Evolutionary conservation across 2,888 invertebrate species (phyloP).

Genomic region (Phania funesta): DNA sequence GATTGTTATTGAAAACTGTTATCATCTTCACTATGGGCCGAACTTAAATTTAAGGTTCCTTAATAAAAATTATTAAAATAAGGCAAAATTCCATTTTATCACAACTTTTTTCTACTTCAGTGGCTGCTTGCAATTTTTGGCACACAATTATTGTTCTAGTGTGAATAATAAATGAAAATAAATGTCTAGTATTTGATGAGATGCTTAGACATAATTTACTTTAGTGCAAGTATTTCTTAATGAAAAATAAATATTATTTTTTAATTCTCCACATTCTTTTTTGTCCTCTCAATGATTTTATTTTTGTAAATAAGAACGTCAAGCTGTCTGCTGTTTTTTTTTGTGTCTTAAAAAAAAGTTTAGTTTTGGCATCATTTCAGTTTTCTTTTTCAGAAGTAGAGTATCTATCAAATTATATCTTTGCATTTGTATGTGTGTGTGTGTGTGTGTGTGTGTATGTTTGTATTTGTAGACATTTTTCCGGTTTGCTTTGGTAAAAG

Average conservation of each 20-base stretch:
- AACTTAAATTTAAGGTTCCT: too few species aligned
- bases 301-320: constrained; percentile 44
- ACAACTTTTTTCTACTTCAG: background rate
- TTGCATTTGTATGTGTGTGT: background rate
- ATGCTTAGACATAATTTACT: background rate
- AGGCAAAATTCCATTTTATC: too few species aligned
- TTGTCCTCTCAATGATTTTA: background rate
- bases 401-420: too few species aligned
- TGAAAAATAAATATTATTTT: constrained; percentile 59
- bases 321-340: constrained; percentile 58
- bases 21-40: too few species aligned
- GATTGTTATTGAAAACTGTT: too few species aligned
- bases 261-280: constrained; percentile 12
- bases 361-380: constrained; percentile 53
- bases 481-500: background rate
- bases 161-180: constrained; percentile 20
- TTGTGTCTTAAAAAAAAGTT: background rate
- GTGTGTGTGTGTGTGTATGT: background rate
- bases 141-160: background rate
- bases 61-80: background rate
- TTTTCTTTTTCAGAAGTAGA: constrained; percentile 5
- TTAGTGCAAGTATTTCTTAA: constrained; percentile 36
- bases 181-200: background rate
- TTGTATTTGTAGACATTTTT: background rate
- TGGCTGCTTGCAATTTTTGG: background rate